Evolutionary conservation across 2,113 vertebrate species (phyloP).

Genomic region (Channa argus): DNA sequence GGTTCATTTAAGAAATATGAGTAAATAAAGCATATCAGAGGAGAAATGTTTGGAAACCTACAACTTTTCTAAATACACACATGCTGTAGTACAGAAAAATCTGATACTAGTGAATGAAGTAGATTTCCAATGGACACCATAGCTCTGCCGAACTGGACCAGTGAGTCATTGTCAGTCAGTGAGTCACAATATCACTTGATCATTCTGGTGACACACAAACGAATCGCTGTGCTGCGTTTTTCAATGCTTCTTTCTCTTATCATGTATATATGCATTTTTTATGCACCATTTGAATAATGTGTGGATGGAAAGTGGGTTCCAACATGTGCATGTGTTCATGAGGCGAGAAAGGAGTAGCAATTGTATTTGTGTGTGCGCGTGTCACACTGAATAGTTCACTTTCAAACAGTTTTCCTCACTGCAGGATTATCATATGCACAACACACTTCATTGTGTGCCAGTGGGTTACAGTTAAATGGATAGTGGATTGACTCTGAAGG

Average conservation of each 20-base stretch:
- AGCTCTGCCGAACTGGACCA: constrained; percentile 16
- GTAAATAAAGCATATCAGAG: no score
- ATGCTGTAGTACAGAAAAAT: not conserved
- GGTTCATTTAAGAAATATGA: no score
- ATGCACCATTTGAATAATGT: constrained; percentile 33
- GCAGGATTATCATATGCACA: constrained; percentile 57
- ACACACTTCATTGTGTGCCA: constrained; percentile 58
- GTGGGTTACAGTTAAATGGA: constrained; percentile 55
- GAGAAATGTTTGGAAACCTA: no score
- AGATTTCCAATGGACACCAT: not conserved
- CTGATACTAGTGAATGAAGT: constrained; percentile 3
- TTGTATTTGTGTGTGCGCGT: constrained; percentile 26
- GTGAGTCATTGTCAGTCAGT: constrained; percentile 42
- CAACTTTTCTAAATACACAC: not conserved
- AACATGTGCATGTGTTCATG: constrained; percentile 14
- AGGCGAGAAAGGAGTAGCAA: not conserved
- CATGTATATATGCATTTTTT: constrained; percentile 52
- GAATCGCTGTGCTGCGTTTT: constrained; percentile 42
- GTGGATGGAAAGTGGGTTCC: constrained; percentile 9
- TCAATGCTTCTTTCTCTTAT: constrained; percentile 36
- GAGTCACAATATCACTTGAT: constrained; percentile 46
- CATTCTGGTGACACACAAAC: constrained; percentile 41
- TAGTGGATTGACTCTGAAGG: constrained; percentile 14
- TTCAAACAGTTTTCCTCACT: constrained; percentile 41
- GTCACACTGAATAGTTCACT: constrained; percentile 47